Percentiles rank a stretch among this genome's conserved stretches.
Conservation (phyloP, 2,113 vertebrate species). For the Lamprologus lemairii region DNA sequence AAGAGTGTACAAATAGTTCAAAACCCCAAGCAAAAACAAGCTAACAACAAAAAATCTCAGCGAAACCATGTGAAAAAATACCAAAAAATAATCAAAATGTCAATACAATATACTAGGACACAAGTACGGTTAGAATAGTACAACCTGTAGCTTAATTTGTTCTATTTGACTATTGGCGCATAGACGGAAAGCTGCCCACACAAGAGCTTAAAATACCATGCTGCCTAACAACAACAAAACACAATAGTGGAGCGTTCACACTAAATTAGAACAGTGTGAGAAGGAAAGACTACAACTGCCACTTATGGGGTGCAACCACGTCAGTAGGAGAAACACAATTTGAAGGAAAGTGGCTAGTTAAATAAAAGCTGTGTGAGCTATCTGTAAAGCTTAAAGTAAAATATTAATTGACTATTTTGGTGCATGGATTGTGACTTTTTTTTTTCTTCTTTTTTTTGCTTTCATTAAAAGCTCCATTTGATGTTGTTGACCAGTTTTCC, state of each 20-base stretch:
- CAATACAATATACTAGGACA: neutral
- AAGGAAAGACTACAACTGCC: neutral
- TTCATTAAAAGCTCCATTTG: neutral
- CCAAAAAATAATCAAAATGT: neutral
- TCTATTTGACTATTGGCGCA: neutral
- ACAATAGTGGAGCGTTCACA: neutral
- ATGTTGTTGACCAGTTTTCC: neutral
- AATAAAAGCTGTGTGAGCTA: neutral
- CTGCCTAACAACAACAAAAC: neutral
- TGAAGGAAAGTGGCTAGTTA: neutral
- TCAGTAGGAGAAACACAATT: neutral
- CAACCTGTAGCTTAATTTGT: neutral
- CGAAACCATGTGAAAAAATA: neutral
- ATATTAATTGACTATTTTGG: neutral
- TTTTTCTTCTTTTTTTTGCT: neutral
- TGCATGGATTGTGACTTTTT: neutral
- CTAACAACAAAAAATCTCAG: neutral
- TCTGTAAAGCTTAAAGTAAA: neutral
- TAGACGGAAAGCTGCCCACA: neutral
- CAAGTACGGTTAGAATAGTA: neutral
- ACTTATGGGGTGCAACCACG: neutral
- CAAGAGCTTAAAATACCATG: neutral
- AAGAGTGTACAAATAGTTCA: neutral
- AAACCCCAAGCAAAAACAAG: neutral
- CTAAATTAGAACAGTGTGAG: neutral